Evolutionary conservation across 1,140 invertebrate species (phyloP).

Genomic region (Pentalonia nigronervosa): DNA sequence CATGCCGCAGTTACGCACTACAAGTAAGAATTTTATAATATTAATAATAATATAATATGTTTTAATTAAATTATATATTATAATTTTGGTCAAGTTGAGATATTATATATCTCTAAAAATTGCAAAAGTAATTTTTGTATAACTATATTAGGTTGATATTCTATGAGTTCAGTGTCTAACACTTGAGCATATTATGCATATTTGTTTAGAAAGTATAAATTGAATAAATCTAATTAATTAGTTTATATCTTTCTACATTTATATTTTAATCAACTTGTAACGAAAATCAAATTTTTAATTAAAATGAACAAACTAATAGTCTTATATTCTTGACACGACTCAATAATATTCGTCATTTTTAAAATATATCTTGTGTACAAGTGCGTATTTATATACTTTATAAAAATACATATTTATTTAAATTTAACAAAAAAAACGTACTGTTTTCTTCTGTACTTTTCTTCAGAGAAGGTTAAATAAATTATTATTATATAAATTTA

Average conservation of each 20-base stretch:
- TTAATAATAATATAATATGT: too few species aligned
- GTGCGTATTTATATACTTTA: background rate
- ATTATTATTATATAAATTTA: background rate
- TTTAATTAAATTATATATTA: background rate
- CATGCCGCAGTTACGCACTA: slow-evolving; percentile 87
- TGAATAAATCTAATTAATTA: background rate
- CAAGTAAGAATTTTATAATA: slow-evolving; percentile 64
- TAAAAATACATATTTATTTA: background rate
- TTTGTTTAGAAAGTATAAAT: background rate
- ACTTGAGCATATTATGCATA: background rate
- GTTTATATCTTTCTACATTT: background rate
- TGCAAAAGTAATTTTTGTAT: rapidly evolving
- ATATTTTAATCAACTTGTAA: background rate
- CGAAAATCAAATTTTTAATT: background rate
- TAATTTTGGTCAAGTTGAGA: background rate
- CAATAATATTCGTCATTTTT: background rate
- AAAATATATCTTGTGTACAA: background rate
- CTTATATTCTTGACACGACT: background rate
- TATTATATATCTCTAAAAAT: background rate
- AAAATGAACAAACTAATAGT: background rate
- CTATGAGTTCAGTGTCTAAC: rapidly evolving
- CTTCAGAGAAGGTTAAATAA: background rate
- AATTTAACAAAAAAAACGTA: background rate
- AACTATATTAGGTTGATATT: too few species aligned
- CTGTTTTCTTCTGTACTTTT: background rate